Evolutionary conservation across 1,140 invertebrate species (phyloP), one percentile per base, ranked within the genome.

Genomic region (Holcopasites calliopsidis): DNA sequence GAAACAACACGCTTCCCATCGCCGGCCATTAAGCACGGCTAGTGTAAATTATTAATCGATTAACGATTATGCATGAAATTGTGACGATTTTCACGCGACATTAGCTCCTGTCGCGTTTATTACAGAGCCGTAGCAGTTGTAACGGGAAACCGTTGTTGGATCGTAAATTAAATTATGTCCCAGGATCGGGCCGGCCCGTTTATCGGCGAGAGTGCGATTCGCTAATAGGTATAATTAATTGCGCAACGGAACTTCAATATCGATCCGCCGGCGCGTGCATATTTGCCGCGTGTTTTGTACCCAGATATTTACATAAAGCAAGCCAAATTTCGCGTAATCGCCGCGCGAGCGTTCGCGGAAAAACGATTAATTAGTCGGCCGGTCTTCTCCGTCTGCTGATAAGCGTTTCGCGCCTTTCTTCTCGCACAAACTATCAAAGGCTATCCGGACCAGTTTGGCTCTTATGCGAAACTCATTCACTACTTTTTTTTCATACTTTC

Each of bases 201-300:
- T 82, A 82, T 82, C 52, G 78, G 68, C 66, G 65, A 47, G 65
- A 40, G 21, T 79, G 65, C 52, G 65, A 80, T 49, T 80, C 72
- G 68, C 73, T 81, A 80, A 82, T 77, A 68, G 73, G 68, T 81
- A 72, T 82, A 82, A 82, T 82, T 82, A 82, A 82, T 82, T 80
- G 79, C 61, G 61, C 80, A 82, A 82, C 80, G 77, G 80, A 82
- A 71, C 65, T 50, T 18, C 54, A 54, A 50, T 76, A 76, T 82
- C 66, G 65, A 80, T 72, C 21, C 31, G 23, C 21, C 18, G 28
- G 35, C 38, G 47, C 42, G 42, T 18, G 18, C 42, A 18, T 44
- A 10, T 10, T 44, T 18, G 42, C 42, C 42, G 42, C 42, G 42
- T 44, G 42, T 44, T 18, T 44, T 44, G 11, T 18, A 44, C 2